Evolutionary conservation across 2,797 vertebrate genomes (phyloP).

Genomic region (Ciconia nigra): DNA sequence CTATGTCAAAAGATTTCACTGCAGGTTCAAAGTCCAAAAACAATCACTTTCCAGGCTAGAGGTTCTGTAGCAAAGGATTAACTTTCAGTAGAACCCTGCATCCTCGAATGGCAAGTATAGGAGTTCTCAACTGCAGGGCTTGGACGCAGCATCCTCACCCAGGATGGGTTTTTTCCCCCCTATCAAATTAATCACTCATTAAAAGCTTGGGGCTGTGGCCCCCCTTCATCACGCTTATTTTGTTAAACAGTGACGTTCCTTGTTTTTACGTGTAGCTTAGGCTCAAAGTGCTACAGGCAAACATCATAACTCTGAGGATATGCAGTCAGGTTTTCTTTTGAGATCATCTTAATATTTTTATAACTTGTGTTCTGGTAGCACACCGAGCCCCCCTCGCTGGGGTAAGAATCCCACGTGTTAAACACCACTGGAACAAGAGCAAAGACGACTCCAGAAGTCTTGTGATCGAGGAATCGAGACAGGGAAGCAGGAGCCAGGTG

Average conservation of each 20-base stretch:
- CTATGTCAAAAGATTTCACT: accelerated
- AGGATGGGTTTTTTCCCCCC: too few relatives aligned
- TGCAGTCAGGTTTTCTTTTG: background rate
- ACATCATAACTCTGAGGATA: accelerated
- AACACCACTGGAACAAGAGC: background rate
- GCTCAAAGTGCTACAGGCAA: background rate
- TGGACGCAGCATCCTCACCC: background rate
- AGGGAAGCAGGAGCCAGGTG: background rate
- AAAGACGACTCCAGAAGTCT: background rate
- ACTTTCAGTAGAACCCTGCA: accelerated
- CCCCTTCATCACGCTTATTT: background rate
- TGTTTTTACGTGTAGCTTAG: background rate
- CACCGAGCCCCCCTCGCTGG: accelerated
- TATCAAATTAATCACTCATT: accelerated
- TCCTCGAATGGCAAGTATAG: background rate
- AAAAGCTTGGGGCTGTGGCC: background rate
- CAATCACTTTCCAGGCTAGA: background rate
- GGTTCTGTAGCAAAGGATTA: accelerated
- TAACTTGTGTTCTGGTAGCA: background rate
- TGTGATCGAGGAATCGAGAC: background rate
- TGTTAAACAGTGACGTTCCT: background rate
- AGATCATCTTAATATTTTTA: accelerated
- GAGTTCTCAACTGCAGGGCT: accelerated
- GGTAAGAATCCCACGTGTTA: accelerated
- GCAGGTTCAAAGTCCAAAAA: background rate